phyloP scores from a whole-genome alignment of 2,113 vertebrate species.

The Nanger granti region DNA sequence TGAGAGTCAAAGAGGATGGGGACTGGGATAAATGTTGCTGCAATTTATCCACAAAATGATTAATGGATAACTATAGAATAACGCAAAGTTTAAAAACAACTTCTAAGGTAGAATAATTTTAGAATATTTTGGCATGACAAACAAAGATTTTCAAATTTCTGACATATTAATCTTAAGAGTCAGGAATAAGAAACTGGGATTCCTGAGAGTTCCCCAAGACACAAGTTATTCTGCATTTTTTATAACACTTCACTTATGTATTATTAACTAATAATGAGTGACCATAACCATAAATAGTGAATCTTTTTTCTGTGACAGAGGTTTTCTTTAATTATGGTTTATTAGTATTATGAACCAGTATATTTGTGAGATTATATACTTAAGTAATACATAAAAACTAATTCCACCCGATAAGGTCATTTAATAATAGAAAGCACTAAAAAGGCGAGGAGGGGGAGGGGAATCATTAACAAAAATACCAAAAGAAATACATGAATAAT shows the following conservation, averaged over 20 bases:
- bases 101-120: background rate
- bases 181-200: background rate
- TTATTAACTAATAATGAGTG: slow-evolving; percentile 8
- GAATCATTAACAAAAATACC: background rate
- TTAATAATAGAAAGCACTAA: slow-evolving; percentile 10
- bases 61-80: background rate
- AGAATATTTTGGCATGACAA: background rate
- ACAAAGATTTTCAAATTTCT: slow-evolving; percentile 22
- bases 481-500: background rate
- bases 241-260: background rate
- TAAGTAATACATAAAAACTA: slow-evolving; percentile 14
- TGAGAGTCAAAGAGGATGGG: background rate
- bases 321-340: background rate
- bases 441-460: rapidly evolving
- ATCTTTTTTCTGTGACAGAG: background rate
- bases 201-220: background rate
- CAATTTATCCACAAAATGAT: background rate
- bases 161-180: background rate
- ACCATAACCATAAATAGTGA: background rate
- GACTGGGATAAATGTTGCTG: background rate
- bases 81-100: background rate
- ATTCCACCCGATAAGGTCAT: background rate
- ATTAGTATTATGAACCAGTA: background rate
- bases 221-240: background rate
- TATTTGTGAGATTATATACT: background rate